Base-by-base conservation (phyloP, 2,888 invertebrate species). In the Aplocera efformata region DNA sequence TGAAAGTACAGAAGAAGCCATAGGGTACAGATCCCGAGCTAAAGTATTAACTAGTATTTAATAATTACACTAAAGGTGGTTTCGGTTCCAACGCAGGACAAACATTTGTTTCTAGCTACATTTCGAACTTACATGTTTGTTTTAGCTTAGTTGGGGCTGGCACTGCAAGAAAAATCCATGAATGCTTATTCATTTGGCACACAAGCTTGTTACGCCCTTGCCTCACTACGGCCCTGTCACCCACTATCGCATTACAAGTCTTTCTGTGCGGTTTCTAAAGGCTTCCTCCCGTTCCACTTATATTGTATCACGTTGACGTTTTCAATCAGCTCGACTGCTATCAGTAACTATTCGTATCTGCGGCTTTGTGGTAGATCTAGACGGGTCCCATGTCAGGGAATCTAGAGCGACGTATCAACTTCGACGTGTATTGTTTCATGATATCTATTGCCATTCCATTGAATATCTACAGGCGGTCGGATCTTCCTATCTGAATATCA, bases 191-290 rank as follows among this genome's bases (percentile, higher is more conserved):
- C 2, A 17, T 17, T 17, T n/a, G n/a, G 13, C 13, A 2, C 13
- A 2, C 13, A 3, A 5, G 13, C 5, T 3, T 3, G 5, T 17
- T 17, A 5, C 13, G 13, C 13, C 17, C 20, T 6, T n/a, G 22
- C 27, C 9, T 17, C 10, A 9, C 9, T 43, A 28, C 32, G 22
- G 8, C 44, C 25, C 44, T 44, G 39, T 17, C n/a, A 17, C n/a
- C 21, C 62, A 75, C 76, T 79, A 82, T 80, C 77, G 65, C 63
- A 69, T 75, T 73, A 72, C 72, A 53, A 67, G 60, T 58, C 65
- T 73, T 73, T 77, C 72, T 73, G 61, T 62, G 59, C 63, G 73
- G 79, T 82, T 83, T 84, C 74, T 81, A 84, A 74, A 75, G 79
- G 74, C 60, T 80, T 82, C 79, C 82, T 69, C 64, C 60, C 61